Base-by-base conservation (phyloP, 2,888 invertebrate genomes). In the Frankliniella intonsa region DNA sequence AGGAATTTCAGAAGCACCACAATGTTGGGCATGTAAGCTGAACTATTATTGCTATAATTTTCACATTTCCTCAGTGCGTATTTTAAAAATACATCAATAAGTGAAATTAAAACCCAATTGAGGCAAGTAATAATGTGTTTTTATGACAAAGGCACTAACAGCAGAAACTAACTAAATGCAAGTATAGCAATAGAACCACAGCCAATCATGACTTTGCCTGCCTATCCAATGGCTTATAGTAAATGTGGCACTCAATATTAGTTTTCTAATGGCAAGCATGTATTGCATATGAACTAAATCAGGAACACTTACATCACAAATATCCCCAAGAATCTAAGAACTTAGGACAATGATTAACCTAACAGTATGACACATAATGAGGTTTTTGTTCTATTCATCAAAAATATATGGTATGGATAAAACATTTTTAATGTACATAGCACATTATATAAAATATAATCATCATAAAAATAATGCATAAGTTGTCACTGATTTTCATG, bases 391-490 rank as follows among this genome's bases (percentile, higher is more conserved):
- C 12, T 25, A 25, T 76, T 22, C 69, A 22, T 76, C 69, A 76
- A 22, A 76, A n/a, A 76, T n/a, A 76, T 22, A 76, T 25, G 25
- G 12, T 25, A 12, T 8, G 69, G 22, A 76, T 76, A 76, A 76
- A 76, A 76, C 69, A 76, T 76, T 25, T 17, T 62, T 62, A 62
- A 62, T 62, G 62, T 76, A 76, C 69, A 76, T 76, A 25, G 69
- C 69, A 76, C 25, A 76, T 76, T 22, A 25, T 25, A 76, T 76
- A 76, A 76, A 76, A 76, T 76, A 76, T 76, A 19, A 14, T 55
- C 55, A 55, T 76, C 69, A 25, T 76, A 76, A 76, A 76, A 76
- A 76, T 76, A 76, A 76, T 76, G 69, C 69, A 25, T 11, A 25
- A n/a, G 8, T 25, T 76, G 69, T 76, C 69, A 76, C 22, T 76